A percentile compares a stretch with the other conserved stretches of the same genome.
These are phyloP conservation scores for Ctenopoma kingsleyae DNA, from an alignment of 2,797 vertebrate genomes.

Conservation along the genomic window DNA sequence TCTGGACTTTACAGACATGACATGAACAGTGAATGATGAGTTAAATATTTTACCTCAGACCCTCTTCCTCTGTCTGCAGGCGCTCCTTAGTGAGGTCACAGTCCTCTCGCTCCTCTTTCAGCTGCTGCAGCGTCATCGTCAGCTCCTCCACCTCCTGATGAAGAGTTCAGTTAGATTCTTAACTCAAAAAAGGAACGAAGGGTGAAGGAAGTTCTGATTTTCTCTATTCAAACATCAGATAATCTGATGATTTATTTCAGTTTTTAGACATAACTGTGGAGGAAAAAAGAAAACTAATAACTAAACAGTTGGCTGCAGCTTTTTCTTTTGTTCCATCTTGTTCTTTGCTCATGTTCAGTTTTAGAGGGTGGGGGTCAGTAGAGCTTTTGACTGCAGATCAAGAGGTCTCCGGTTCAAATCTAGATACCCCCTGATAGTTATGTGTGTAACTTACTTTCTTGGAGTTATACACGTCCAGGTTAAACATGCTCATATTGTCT, in stretches of 20 bases:
- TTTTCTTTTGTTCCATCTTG: no score
- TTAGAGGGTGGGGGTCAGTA: constrained; percentile 73
- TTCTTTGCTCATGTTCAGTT: no score
- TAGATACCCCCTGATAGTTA: no score
- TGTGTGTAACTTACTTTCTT: background rate
- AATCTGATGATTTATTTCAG: no score
- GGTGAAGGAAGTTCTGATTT: background rate
- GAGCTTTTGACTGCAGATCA: constrained; percentile 85
- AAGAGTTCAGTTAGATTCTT: background rate
- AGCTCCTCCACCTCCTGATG: background rate
- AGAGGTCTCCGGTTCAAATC: constrained; percentile 62
- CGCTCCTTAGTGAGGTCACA: rapidly evolving
- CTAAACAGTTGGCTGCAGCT: no score
- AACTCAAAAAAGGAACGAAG: no score
- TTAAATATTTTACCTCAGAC: background rate
- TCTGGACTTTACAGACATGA: no score
- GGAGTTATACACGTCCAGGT: rapidly evolving
- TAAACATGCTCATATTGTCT: background rate
- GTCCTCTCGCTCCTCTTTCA: background rate
- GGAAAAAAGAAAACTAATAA: no score
- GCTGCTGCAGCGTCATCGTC: background rate
- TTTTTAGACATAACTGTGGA: no score
- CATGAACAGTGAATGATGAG: no score
- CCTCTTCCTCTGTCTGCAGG: background rate
- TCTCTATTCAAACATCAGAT: background rate